Evolutionary conservation across 2,113 vertebrate species (phyloP).

Genomic region (Pseudorhombus dupliciocellatus): DNA sequence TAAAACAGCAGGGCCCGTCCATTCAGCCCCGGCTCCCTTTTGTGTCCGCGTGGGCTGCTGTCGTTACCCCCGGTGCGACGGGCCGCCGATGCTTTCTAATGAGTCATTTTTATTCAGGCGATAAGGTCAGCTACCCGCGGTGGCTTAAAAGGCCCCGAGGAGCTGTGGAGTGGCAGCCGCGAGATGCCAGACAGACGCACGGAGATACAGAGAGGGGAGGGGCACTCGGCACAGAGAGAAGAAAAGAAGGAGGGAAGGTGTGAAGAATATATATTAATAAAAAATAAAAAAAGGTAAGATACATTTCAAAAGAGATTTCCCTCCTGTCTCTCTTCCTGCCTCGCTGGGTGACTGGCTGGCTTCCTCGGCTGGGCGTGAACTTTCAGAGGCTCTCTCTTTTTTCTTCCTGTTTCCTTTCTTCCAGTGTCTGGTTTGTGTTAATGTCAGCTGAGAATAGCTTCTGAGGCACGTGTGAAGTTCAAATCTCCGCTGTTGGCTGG

Average conservation of each 20-base stretch:
- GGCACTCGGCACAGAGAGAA: not conserved
- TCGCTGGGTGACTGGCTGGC: slow-evolving; percentile 28
- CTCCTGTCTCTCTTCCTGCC: slow-evolving; percentile 30
- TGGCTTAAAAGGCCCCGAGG: slow-evolving; percentile 76
- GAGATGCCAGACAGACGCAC: slow-evolving; percentile 65
- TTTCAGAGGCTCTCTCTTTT: slow-evolving; percentile 37
- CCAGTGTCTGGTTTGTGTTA: slow-evolving; percentile 63
- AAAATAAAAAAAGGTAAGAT: slow-evolving; percentile 30
- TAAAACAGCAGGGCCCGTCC: slow-evolving; percentile 71
- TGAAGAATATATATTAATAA: slow-evolving; percentile 25
- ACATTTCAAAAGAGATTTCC: slow-evolving; percentile 55
- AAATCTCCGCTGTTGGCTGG: slow-evolving; percentile 57
- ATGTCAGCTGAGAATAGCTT: slow-evolving; percentile 76
- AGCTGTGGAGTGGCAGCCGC: slow-evolving; percentile 66
- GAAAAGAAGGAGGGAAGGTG: slow-evolving; percentile 42
- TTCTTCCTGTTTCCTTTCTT: slow-evolving; percentile 46
- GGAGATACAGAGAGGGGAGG: slow-evolving; percentile 35
- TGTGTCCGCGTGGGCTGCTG: slow-evolving; percentile 69
- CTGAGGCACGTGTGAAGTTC: slow-evolving; percentile 74
- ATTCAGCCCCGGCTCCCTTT: slow-evolving; percentile 68
- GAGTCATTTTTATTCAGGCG: slow-evolving; percentile 78
- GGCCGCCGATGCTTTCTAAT: slow-evolving; percentile 70
- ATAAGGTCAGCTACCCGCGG: slow-evolving; percentile 79
- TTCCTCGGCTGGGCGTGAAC: slow-evolving; percentile 49
- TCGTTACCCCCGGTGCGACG: slow-evolving; percentile 70